phyloP scores from a whole-genome alignment of 2,888 invertebrate species.

The Hermodice carunculata region DNA sequence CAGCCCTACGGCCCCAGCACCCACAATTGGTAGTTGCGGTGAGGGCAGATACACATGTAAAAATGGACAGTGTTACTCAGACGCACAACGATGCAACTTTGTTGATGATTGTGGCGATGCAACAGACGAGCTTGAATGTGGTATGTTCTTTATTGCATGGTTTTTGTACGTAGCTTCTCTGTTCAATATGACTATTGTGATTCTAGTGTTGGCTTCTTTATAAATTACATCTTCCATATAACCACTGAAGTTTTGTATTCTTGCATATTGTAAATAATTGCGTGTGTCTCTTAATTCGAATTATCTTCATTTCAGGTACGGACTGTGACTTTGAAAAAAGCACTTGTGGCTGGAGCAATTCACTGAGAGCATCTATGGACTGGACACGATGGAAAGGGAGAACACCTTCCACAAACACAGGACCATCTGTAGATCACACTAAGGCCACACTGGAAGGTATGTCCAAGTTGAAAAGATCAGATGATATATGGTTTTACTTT shows the following conservation, averaged over 20 bases:
- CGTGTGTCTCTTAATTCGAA: not conserved
- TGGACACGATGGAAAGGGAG: conserved; percentile 56
- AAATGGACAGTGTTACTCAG: conserved; percentile 46
- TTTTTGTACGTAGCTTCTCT: too few relatives aligned
- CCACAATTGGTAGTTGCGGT: conserved; percentile 45
- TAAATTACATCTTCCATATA: too few relatives aligned
- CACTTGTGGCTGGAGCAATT: conserved; percentile 51
- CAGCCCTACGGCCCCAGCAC: conserved; percentile 43
- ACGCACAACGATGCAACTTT: conserved; percentile 50
- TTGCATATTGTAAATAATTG: not conserved
- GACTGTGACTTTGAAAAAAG: conserved; percentile 51
- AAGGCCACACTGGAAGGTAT: conserved; percentile 69
- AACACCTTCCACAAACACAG: conserved; percentile 36
- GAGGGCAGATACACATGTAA: conserved; percentile 39
- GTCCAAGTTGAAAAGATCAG: too few relatives aligned
- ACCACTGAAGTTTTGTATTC: not conserved
- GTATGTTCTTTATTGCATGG: conserved; percentile 44
- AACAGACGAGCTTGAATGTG: conserved; percentile 51
- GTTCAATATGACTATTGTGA: too few relatives aligned
- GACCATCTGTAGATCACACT: conserved; percentile 62
- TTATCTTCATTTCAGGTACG: conserved; percentile 40
- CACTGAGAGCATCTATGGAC: conserved; percentile 39
- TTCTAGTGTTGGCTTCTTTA: too few relatives aligned
- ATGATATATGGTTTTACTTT: too few relatives aligned
- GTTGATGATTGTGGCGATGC: conserved; percentile 52